Evolutionary conservation across 2,888 invertebrate species (phyloP).

Genomic region (Sphaerophoria taeniata): DNA sequence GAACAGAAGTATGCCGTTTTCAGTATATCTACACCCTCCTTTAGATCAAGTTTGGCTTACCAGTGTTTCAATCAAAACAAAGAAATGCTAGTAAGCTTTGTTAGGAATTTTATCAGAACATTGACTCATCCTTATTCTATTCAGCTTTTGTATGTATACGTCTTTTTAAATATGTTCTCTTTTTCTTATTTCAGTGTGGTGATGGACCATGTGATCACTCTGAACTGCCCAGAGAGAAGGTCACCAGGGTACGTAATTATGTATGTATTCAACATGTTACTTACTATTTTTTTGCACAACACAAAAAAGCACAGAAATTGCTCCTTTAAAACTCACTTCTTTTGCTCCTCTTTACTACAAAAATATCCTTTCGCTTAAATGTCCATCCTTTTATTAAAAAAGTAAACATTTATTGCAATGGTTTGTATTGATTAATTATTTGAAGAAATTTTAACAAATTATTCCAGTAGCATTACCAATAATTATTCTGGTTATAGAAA

Average conservation of each 20-base stretch:
- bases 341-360: constrained; percentile 38
- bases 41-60: no score
- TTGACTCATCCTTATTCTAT: no score
- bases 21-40: no score
- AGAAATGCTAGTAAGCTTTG: no score
- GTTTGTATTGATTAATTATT: constrained; percentile 46
- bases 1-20: no score
- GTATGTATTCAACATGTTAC: constrained; percentile 73
- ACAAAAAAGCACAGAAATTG: constrained; percentile 49
- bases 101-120: no score
- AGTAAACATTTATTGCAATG: constrained; percentile 29
- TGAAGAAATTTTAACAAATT: neutral
- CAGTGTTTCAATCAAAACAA: no score
- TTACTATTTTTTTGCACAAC: constrained; percentile 56
- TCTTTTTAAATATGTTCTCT: constrained; percentile 8
- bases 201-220: constrained; percentile 82
- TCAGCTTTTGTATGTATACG: no score
- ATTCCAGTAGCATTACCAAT: neutral
- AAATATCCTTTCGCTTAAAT: constrained; percentile 42
- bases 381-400: constrained; percentile 16
- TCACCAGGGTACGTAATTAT: constrained; percentile 80
- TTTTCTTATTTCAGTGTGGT: constrained; percentile 79
- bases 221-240: constrained; percentile 82
- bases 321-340: constrained; percentile 37
- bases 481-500: no score